These are phyloP conservation scores for Delia radicum DNA, from an alignment of 1,140 invertebrate species.

Conservation along the genomic window DNA sequence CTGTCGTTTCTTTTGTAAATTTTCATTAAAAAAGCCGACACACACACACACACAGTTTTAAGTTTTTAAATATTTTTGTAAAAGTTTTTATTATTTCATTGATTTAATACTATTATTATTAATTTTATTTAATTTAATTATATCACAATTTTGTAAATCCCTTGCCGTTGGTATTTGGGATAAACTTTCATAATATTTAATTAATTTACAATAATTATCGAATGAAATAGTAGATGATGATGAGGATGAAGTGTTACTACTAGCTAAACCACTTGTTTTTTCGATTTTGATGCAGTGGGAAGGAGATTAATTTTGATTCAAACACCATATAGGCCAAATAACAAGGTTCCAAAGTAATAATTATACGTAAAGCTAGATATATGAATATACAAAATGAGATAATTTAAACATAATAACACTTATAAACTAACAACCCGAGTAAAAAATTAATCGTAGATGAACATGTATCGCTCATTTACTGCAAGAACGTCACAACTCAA, in stretches of 20 bases:
- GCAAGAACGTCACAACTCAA: too few relatives aligned
- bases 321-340: conserved; percentile 41
- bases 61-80: too few relatives aligned
- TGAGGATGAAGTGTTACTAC: background rate
- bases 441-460: too few relatives aligned
- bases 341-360: conserved; percentile 41
- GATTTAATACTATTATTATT: conserved; percentile 23
- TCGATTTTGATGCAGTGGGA: background rate
- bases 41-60: too few relatives aligned
- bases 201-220: background rate
- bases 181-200: conserved; percentile 41
- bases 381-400: background rate
- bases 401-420: too few relatives aligned
- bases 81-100: too few relatives aligned
- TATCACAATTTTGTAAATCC: conserved; percentile 34
- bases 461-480: too few relatives aligned
- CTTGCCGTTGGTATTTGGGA: conserved; percentile 36
- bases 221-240: background rate
- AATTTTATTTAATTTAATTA: conserved; percentile 20
- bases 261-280: background rate
- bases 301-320: conserved; percentile 29
- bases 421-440: too few relatives aligned
- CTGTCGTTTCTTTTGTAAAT: background rate
- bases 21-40: conserved; percentile 4
- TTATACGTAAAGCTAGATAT: conserved; percentile 34